Evolutionary conservation across 1,140 invertebrate species (phyloP), one percentile per base, ranked within the genome.

Genomic region (Penaeus indicus): DNA sequence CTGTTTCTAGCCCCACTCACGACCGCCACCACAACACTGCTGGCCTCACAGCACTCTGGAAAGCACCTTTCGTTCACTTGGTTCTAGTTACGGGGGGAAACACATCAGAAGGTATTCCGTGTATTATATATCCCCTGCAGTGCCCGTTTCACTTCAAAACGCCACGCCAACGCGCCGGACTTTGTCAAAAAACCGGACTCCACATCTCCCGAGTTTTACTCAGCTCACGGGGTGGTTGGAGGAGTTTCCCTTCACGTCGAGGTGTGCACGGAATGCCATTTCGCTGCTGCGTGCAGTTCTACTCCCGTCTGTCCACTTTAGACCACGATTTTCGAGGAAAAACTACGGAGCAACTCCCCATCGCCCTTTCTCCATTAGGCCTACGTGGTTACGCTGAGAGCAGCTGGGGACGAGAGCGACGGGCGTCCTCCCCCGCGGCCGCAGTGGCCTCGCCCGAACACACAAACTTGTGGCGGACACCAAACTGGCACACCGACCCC

Each of bases 381-480:
- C 86, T 87, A 87, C 86, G 86, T 87, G 86, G 86, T 87, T 87
- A 87, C 86, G 86, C 78, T 87, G 86, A 87, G 78, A 87, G 80
- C 60, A 42, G 86, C 86, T 87, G 86, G 86, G 86, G 86, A 87
- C 79, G 86, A 87, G 79, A 87, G 67, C 25, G 13, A 67, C 3
- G n/a, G 21, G n/a, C 63, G 10, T 38, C 47, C 61, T 38, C 83
- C 86, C 79, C 86, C n/a, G 67, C 78, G 11, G 42, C 61, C 67
- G 62, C 22, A 87, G 80, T 87, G 86, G 86, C 64, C 86, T 87
- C 64, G 79, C 80, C 86, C 86, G 64, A 87, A 81, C 80, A 87
- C 86, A 87, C 86, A 87, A 87, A 87, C 86, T 87, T 87, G 86
- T 87, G 86, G 86, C 86, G 86, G 86, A 87, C 86, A 87, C 80